Evolutionary conservation across 1,140 invertebrate genomes (phyloP), one percentile per base, ranked within the genome.

Genomic region (Bombus turneri): DNA sequence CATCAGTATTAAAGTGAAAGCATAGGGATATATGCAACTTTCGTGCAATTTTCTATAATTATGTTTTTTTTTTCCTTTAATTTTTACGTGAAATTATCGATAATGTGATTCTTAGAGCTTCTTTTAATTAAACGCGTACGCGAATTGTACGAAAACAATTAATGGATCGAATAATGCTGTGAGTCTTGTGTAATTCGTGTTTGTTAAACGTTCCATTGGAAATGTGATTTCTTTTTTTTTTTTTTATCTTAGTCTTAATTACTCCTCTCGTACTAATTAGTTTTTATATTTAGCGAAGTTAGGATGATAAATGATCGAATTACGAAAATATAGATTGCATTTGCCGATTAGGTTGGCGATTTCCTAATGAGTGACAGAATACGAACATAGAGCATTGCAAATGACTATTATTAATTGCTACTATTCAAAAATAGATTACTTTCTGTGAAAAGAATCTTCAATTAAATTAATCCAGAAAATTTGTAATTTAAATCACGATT

Each of bases 1-100:
- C 68, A 73, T 85, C 83, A 85, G 83, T 85, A 85, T 85, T 85
- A 80, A 85, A 83, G 25, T 3, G 64, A 80, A 39, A 5, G 39
- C 76, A 72, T 73, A 80, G 41, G n/a, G 28, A 25, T 80, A 22
- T 72, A 62, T 62, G 28, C n/a, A 80, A 59, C 39, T 64, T 80
- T 59, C n/a, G 47, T 78, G 64, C 43, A 77, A 83, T 83, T 80
- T 62, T 78, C 13, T 47, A 34, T 76, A 43, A 83, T 68, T 34
- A 22, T 9, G 31, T 66, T 59, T 43, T 25, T n/a, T 22, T 37
- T 31, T 3, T 13, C 13, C 9, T 31, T 10, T n/a, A 15, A 13
- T 15, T 22, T 34, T 37, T 39, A n/a, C 8, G 6, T 9, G 2
- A 3, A 62, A 62, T 59, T 77, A 77, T n/a, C 6, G 59, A 34